Conservation (phyloP, 2,797 vertebrate species). For the Meda fulgida region DNA sequence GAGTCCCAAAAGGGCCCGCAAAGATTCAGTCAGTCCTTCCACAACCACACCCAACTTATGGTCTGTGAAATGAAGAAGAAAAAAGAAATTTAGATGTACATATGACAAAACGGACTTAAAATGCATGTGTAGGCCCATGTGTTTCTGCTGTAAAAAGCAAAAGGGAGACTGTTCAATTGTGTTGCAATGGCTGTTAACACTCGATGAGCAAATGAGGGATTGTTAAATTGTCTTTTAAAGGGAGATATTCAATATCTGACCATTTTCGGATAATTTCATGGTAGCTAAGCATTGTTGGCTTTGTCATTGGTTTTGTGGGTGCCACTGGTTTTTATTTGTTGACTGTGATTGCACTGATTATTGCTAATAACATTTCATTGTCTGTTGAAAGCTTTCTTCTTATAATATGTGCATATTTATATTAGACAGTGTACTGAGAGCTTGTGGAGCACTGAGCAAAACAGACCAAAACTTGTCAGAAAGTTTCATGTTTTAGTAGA, state of each 20-base stretch:
- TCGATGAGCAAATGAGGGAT: background rate
- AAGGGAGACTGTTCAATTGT: background rate
- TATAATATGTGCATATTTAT: constrained; percentile 38
- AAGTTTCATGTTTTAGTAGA: constrained; percentile 35
- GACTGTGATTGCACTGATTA: constrained; percentile 58
- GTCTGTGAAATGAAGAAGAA: constrained; percentile 70
- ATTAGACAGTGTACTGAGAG: background rate
- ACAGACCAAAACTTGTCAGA: constrained; percentile 10
- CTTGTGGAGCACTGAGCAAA: constrained; percentile 3
- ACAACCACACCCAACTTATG: constrained; percentile 69
- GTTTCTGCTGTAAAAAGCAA: constrained; percentile 42
- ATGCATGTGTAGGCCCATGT: background rate
- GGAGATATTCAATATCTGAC: constrained; percentile 25
- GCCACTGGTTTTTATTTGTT: constrained; percentile 28
- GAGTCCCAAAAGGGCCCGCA: constrained; percentile 69
- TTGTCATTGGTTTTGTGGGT: constrained; percentile 39
- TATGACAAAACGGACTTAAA: constrained; percentile 39
- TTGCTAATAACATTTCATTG: constrained; percentile 42
- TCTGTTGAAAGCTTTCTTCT: constrained; percentile 33
- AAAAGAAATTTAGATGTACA: background rate
- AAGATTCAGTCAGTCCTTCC: constrained; percentile 68
- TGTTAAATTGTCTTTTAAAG: constrained; percentile 24
- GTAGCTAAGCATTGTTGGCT: constrained; percentile 36
- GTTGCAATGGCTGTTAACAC: background rate
- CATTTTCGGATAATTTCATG: constrained; percentile 36